Evolutionary conservation across 2,113 vertebrate genomes (phyloP), one percentile per base, ranked within the genome.

Genomic region (Theristicus caerulescens): DNA sequence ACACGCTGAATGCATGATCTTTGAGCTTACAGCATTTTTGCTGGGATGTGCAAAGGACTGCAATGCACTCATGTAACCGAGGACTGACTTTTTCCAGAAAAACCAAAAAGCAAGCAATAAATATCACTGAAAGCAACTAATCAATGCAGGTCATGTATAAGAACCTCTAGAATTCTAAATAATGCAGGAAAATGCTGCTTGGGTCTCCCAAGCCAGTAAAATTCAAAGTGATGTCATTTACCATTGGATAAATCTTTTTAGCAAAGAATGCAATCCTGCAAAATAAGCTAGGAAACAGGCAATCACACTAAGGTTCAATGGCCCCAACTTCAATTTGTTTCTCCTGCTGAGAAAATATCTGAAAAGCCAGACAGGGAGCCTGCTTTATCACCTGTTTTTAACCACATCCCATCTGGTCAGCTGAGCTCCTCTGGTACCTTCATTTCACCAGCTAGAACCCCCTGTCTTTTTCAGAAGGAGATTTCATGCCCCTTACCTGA

Each of bases 401-500:
- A 81, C 38, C 65, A 76, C 27, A 82, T 54, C 58, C 62, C 36
- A 54, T 38, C 7, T 19, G 27, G 17, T 77, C 46, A 88, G 38
- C 22, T 2, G 1, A 77, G n/a, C 34, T 78, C 31, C 32, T 78
- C 27, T 51, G 20, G 13, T 62, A 62, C 57, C 55, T 69, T 73
- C 36, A 61, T 61, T 78, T 65, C 47, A 82, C 66, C 83, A 91
- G 42, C 34, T 26, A 70, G 51, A 86, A 36, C 14, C 13, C 24
- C 52, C 17, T 36, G 9, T 11, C 25, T 59, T 94, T 82, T 79
- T 57, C 52, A 85, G 16, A 57, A 11, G 11, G 79, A 72, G 18
- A 32, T 47, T 82, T 59, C 34, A 54, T 22, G 55, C 13, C 44
- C 46, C 96, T 97, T 90, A 99, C 99, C 99, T 97, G 99, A 99